Percentiles rank a stretch among this genome's conserved stretches.
These are phyloP conservation scores for Ornithoptera alexandrae DNA, from an alignment of 2,888 invertebrate genomes.

Conservation along the genomic window DNA sequence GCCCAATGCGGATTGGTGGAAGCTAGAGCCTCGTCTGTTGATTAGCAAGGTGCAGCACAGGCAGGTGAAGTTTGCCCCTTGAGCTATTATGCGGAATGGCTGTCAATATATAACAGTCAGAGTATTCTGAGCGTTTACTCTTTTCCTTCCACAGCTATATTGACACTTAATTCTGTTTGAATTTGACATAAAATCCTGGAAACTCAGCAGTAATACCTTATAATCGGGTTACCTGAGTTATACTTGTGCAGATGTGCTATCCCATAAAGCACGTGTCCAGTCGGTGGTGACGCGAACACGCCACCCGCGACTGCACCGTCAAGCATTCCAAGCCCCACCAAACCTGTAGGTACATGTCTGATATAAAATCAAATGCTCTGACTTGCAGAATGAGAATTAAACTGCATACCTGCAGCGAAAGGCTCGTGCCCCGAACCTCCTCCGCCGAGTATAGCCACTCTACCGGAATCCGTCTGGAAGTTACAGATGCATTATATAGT, in stretches of 20 bases:
- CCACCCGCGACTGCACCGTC: conserved; percentile 88
- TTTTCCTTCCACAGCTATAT: too few relatives aligned
- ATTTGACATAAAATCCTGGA: too few relatives aligned
- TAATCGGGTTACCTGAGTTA: conserved; percentile 72
- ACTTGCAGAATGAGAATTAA: background rate
- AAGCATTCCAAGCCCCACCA: conserved; percentile 89
- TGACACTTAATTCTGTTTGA: too few relatives aligned
- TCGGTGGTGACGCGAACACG: conserved; percentile 88
- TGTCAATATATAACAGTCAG: too few relatives aligned
- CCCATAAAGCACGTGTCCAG: conserved; percentile 82
- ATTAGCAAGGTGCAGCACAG: too few relatives aligned
- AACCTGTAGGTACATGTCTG: conserved; percentile 69
- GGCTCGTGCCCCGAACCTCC: conserved; percentile 94
- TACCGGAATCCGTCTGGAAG: conserved; percentile 58
- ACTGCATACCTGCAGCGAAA: conserved; percentile 66
- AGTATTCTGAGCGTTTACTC: too few relatives aligned
- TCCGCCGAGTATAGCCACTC: conserved; percentile 84
- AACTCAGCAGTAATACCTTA: too few relatives aligned
- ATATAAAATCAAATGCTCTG: too few relatives aligned
- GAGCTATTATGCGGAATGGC: too few relatives aligned
- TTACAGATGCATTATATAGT: background rate
- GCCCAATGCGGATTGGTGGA: too few relatives aligned
- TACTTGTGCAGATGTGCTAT: conserved; percentile 80
- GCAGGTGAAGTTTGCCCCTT: too few relatives aligned
- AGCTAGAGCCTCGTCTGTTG: too few relatives aligned